Conservation (phyloP, 2,797 vertebrate species). For the Ispidina picta region DNA sequence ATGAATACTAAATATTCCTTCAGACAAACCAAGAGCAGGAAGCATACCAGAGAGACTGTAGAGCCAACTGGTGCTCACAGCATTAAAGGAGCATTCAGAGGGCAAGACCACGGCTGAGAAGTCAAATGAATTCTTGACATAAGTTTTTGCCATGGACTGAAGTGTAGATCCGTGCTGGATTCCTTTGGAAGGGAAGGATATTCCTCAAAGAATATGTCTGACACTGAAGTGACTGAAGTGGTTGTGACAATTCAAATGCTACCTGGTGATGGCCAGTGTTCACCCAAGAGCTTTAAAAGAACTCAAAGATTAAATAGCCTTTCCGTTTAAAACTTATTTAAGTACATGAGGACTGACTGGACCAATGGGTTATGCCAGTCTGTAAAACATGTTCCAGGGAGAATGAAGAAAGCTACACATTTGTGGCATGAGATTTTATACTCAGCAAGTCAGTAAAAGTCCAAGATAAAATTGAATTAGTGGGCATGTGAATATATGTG, state of each 20-base stretch:
- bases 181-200: not conserved
- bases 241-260: not conserved
- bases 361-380: accelerated
- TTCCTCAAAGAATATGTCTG: not conserved
- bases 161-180: not conserved
- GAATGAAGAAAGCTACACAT: not conserved
- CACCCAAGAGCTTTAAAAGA: not conserved
- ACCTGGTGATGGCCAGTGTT: not conserved
- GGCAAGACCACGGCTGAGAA: not conserved
- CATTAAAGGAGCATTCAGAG: not conserved
- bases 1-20: constrained; percentile 16
- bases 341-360: not conserved
- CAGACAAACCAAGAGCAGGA: not conserved
- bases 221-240: not conserved
- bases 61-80: not conserved
- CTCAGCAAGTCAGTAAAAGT: not conserved
- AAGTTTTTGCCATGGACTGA: not conserved
- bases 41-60: not conserved
- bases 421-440: not conserved
- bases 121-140: not conserved
- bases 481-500: not conserved
- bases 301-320: not conserved
- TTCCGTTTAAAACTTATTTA: not conserved
- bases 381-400: not conserved
- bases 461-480: not conserved